phyloP scores from a whole-genome alignment of 2,888 invertebrate genomes.

The Machimus atricapillus region DNA sequence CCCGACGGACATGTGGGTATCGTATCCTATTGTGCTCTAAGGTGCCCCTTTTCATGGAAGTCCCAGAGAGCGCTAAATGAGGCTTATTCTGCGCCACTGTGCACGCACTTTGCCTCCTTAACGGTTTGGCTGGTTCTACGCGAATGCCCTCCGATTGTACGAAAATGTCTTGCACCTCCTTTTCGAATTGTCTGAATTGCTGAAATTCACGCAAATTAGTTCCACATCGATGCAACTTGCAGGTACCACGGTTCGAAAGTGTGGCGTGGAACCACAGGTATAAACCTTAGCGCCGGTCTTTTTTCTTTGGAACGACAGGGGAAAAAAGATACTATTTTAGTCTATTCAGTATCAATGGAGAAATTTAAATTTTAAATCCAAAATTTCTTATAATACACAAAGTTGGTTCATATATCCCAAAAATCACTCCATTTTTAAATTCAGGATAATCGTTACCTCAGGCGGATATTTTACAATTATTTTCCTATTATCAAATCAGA shows the following conservation, averaged over 20 bases:
- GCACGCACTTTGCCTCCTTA: not conserved
- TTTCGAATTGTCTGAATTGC: not conserved
- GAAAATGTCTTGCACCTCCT: not conserved
- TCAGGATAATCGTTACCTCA: no score
- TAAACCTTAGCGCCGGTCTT: not conserved
- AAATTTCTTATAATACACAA: no score
- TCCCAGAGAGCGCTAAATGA: not conserved
- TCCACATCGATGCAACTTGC: not conserved
- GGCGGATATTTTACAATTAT: no score
- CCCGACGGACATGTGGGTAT: not conserved
- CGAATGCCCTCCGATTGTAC: not conserved
- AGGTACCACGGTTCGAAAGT: not conserved
- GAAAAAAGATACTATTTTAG: not conserved
- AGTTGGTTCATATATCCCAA: no score
- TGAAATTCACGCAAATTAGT: not conserved
- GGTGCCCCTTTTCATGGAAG: not conserved
- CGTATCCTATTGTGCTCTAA: constrained; percentile 16
- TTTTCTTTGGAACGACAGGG: not conserved
- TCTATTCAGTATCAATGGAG: no score
- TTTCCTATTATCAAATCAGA: no score
- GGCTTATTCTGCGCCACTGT: constrained; percentile 6
- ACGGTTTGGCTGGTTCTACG: not conserved
- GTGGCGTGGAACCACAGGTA: not conserved
- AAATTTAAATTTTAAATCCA: no score
- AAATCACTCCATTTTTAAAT: no score